Evolutionary conservation across 2,113 vertebrate genomes (phyloP), one percentile per base, ranked within the genome.

Genomic region (Rhegmatorhina hoffmannsi): DNA sequence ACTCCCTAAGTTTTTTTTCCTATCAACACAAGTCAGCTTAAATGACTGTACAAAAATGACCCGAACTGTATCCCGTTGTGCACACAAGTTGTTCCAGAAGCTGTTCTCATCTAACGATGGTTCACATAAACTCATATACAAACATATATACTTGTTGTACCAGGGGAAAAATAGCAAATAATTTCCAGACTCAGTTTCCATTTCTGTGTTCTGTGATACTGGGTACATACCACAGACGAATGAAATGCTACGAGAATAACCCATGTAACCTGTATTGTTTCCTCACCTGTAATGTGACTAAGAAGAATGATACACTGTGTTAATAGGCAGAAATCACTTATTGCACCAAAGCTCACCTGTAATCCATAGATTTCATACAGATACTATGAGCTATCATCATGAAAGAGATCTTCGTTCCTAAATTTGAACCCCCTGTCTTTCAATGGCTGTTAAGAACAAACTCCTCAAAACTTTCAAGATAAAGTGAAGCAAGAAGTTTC

Each of bases 401-500:
- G 12, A 90, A 86, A 44, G 20, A 91, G 46, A 84, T 81, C 55
- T 91, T 76, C 58, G 81, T 67, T 87, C 80, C 67, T 68, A 60
- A 80, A 75, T 46, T 10, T 75, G 43, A 79, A 66, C 56, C 26
- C 84, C n/a, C 52, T 47, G 38, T 68, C 84, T 92, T 95, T 95
- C 77, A 75, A 44, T 60, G 80, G 80, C 59, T 93, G 50, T 55
- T 52, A 91, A 87, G 47, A 96, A 86, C 13, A 89, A 91, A 81
- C 77, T 77, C 69, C 50, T 94, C 77, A 78, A 59, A 92, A 78
- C 77, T 93, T 87, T 76, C 64, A 70, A 85, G 76, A 75, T 53
- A 72, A 96, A 95, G 47, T 92, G 82, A 93, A 94, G 92, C 56
- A 62, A 74, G 67, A 96, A 95, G 80, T 96, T 94, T 91, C 92